Conservation (phyloP, 1,140 invertebrate species). For the Aethina tumida region DNA sequence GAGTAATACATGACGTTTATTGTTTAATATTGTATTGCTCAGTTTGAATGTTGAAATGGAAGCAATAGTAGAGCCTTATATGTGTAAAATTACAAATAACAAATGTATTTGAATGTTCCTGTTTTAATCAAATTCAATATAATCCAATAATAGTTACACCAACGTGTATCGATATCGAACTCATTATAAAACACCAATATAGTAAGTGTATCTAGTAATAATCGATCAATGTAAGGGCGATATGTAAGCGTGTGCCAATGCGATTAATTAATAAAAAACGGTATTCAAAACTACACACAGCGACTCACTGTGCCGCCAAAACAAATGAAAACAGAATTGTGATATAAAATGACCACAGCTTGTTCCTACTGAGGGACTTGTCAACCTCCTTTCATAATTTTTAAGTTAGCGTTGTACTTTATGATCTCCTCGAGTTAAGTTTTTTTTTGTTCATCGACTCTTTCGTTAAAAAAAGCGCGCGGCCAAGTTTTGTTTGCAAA, state of each 20-base stretch:
- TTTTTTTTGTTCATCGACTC: too few relatives aligned
- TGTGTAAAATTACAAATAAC: too few relatives aligned
- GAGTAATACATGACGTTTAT: too few relatives aligned
- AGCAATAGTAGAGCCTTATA: too few relatives aligned
- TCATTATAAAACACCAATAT: not conserved
- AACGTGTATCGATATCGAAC: constrained; percentile 2
- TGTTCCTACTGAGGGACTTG: constrained; percentile 32
- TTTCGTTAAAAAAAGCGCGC: too few relatives aligned
- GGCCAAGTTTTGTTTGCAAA: too few relatives aligned
- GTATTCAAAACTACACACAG: not conserved
- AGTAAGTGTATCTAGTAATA: not conserved
- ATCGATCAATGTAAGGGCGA: not conserved
- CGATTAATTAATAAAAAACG: not conserved
- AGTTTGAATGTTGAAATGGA: too few relatives aligned
- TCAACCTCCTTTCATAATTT: constrained; percentile 22
- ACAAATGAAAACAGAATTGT: constrained; percentile 29
- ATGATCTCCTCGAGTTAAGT: constrained; percentile 27
- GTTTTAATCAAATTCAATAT: too few relatives aligned
- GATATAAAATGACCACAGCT: constrained; percentile 33
- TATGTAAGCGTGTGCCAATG: not conserved
- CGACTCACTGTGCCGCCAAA: constrained; percentile 22
- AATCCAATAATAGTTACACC: too few relatives aligned
- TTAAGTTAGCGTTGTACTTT: constrained; percentile 27
- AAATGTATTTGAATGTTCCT: too few relatives aligned
- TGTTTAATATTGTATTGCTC: too few relatives aligned